Percentiles rank a stretch among this genome's conserved stretches.
These are phyloP conservation scores for Cricetomys ansorgei DNA, from an alignment of 2,113 vertebrate species.

Conservation along the genomic window DNA sequence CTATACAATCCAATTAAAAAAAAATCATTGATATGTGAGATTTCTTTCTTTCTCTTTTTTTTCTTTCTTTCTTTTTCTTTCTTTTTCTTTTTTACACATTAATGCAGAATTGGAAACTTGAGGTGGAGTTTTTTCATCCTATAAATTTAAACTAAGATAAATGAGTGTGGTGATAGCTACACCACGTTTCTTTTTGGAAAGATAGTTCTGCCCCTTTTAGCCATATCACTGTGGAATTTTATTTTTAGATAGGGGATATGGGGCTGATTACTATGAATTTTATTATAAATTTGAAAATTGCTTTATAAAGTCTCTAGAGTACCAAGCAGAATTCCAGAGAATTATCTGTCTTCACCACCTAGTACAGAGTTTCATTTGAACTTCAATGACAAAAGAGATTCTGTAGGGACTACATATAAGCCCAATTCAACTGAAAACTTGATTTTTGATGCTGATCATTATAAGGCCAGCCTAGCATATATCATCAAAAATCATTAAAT, in stretches of 20 bases:
- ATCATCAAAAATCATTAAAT: not conserved
- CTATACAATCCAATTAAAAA: conserved; percentile 26
- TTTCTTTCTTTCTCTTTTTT: too few species aligned
- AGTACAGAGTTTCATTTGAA: conserved; percentile 49
- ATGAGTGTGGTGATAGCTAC: not conserved
- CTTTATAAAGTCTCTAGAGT: conserved; percentile 62
- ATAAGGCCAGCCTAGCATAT: not conserved
- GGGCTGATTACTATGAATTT: conserved; percentile 65
- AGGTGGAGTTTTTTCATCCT: not conserved
- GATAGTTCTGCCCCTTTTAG: not conserved
- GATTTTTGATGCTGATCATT: not conserved
- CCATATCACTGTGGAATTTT: not conserved
- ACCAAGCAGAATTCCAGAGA: conserved; percentile 36
- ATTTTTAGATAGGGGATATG: conserved; percentile 1
- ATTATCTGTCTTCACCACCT: conserved; percentile 50
- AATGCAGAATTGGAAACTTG: conserved; percentile 12
- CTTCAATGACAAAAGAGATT: conserved; percentile 27
- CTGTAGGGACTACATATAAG: not conserved
- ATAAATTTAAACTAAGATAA: conserved; percentile 4
- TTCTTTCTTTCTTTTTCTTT: too few species aligned
- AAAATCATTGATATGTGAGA: not conserved
- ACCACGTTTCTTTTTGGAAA: conserved; percentile 16
- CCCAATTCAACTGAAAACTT: not conserved
- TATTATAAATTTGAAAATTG: conserved; percentile 68
- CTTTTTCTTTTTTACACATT: not conserved